Conservation (phyloP, 2,888 invertebrate genomes). For the Heteropelma amictum region DNA sequence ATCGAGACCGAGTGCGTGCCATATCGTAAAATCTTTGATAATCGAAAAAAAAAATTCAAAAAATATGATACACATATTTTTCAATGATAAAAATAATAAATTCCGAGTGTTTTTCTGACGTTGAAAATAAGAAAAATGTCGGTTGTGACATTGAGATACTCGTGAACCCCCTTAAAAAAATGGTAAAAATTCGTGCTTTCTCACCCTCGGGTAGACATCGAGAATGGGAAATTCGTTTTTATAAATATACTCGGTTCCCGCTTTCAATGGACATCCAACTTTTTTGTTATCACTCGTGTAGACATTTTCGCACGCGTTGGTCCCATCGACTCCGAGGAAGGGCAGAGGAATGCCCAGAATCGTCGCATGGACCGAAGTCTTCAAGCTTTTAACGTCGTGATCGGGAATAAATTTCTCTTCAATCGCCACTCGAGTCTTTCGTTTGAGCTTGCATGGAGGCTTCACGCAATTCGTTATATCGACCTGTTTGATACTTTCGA, state of each 20-base stretch:
- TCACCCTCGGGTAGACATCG: constrained; percentile 81
- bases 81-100: too few relatives aligned
- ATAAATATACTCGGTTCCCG: constrained; percentile 84
- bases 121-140: neutral
- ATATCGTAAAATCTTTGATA: too few relatives aligned
- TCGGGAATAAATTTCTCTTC: constrained; percentile 82
- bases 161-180: too few relatives aligned
- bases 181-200: too few relatives aligned
- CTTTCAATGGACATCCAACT: constrained; percentile 84
- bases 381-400: constrained; percentile 79
- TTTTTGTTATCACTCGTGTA: constrained; percentile 80
- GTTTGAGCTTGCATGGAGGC: constrained; percentile 83
- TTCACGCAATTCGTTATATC: constrained; percentile 82
- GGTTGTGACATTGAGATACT: too few relatives aligned
- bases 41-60: too few relatives aligned
- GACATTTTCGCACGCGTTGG: constrained; percentile 83
- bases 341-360: constrained; percentile 84
- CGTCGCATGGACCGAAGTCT: constrained; percentile 82
- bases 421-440: constrained; percentile 80
- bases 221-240: constrained; percentile 82
- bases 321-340: constrained; percentile 87
- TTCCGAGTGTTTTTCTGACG: neutral
- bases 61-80: too few relatives aligned
- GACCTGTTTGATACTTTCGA: constrained; percentile 76
- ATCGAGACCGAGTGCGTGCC: too few relatives aligned